A percentile compares a stretch with the other conserved stretches of the same genome.
phyloP scores from a whole-genome alignment of 2,888 invertebrate genomes.

The Yponomeuta cagnagella region DNA sequence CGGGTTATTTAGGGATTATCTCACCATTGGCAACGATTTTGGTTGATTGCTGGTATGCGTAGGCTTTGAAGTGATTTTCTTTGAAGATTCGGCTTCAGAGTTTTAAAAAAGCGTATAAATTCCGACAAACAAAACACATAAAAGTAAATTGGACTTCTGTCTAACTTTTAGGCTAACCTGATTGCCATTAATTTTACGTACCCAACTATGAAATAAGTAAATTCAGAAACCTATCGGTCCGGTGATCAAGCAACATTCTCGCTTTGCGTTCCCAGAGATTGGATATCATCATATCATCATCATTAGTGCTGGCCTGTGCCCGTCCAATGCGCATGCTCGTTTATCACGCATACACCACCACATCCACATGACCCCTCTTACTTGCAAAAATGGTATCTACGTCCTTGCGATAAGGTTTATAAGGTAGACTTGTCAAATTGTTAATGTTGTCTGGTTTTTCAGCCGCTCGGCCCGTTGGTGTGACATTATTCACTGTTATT shows the following conservation, averaged over 20 bases:
- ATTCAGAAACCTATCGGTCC: too few relatives aligned
- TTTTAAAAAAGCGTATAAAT: too few relatives aligned
- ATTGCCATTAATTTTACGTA: too few relatives aligned
- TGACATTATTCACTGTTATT: constrained; percentile 14
- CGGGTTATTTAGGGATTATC: too few relatives aligned
- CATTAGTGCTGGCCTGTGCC: constrained; percentile 13
- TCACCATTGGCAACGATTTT: too few relatives aligned
- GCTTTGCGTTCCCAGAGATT: constrained; percentile 13
- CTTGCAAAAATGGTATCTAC: background rate
- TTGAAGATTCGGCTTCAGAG: too few relatives aligned
- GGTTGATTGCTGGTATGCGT: too few relatives aligned
- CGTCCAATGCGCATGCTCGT: constrained; percentile 14
- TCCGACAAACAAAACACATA: too few relatives aligned
- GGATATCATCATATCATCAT: constrained; percentile 18
- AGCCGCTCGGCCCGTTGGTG: background rate
- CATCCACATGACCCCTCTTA: background rate
- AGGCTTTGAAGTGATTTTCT: too few relatives aligned
- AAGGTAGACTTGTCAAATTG: background rate
- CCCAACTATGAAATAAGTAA: too few relatives aligned
- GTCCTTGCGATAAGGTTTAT: background rate
- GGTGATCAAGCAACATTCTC: constrained; percentile 11
- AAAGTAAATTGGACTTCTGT: too few relatives aligned
- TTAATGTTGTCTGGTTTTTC: background rate
- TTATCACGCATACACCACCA: constrained; percentile 13
- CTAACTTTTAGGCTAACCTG: too few relatives aligned